These are phyloP conservation scores for honey bee (Apis mellifera) DNA, from an alignment of 1,140 invertebrate species.

Conservation along the genomic window Amel_HAv3.1 CM009940.2:3565501-3566000, in stretches of 20 bases:
- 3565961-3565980: too few relatives aligned
- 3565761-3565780: not conserved
- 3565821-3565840: not conserved
- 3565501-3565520: slow-evolving; percentile 66
- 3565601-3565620: slow-evolving; percentile 66
- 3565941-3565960: not conserved
- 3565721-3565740: not conserved
- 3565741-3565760: not conserved
- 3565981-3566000: too few relatives aligned
- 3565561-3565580: slow-evolving; percentile 77
- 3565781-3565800: not conserved
- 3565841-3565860: too few relatives aligned
- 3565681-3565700: too few relatives aligned
- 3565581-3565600: slow-evolving; percentile 81
- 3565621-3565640: slow-evolving; percentile 22
- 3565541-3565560: slow-evolving; percentile 70
- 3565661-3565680: slow-evolving; percentile 50
- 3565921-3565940: too few relatives aligned
- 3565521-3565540: slow-evolving; percentile 44
- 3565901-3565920: too few relatives aligned
- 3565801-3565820: not conserved
- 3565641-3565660: slow-evolving; percentile 16
- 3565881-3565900: too few relatives aligned
- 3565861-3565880: too few relatives aligned
- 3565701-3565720: slow-evolving; percentile 6